A percentile compares a stretch with the other conserved stretches of the same genome.
Conservation (phyloP, 2,888 invertebrate species). For the Fabriciana adippe region DNA sequence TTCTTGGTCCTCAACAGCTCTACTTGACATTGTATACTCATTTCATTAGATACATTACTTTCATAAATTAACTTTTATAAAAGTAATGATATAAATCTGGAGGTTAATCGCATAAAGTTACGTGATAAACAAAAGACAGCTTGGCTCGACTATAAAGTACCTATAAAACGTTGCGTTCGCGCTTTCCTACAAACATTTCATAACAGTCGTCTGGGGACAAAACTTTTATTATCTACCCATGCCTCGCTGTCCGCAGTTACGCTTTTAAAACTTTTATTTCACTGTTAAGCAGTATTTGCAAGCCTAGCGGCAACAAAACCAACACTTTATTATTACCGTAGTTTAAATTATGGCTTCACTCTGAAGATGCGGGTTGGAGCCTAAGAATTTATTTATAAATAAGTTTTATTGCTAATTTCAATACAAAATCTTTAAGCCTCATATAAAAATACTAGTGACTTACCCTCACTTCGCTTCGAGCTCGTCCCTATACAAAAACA, state of each 20-base stretch:
- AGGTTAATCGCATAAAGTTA: constrained; percentile 19
- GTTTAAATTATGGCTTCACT: constrained; percentile 24
- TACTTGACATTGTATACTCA: background rate
- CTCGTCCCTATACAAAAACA: too few relatives aligned
- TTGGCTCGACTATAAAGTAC: constrained; percentile 29
- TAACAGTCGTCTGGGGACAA: constrained; percentile 42
- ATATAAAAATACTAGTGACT: too few relatives aligned
- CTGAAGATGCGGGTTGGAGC: background rate
- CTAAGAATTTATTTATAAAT: background rate
- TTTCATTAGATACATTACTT: background rate
- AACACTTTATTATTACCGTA: constrained; percentile 29
- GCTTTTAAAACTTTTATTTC: constrained; percentile 60
- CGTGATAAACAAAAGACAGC: constrained; percentile 16
- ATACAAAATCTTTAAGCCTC: too few relatives aligned
- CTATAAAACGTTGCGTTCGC: constrained; percentile 36
- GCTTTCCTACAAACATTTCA: constrained; percentile 39
- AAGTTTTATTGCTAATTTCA: background rate
- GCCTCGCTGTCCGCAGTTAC: constrained; percentile 45
- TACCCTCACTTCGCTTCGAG: too few relatives aligned
- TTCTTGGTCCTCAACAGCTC: background rate
- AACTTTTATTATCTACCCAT: constrained; percentile 63
- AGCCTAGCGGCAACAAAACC: constrained; percentile 32
- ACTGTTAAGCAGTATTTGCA: constrained; percentile 49
- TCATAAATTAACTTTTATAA: constrained; percentile 14
- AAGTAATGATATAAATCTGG: constrained; percentile 4